These are phyloP conservation scores for Danio kyathit DNA, from an alignment of 2,797 vertebrate genomes.

Conservation along the genomic window DNA sequence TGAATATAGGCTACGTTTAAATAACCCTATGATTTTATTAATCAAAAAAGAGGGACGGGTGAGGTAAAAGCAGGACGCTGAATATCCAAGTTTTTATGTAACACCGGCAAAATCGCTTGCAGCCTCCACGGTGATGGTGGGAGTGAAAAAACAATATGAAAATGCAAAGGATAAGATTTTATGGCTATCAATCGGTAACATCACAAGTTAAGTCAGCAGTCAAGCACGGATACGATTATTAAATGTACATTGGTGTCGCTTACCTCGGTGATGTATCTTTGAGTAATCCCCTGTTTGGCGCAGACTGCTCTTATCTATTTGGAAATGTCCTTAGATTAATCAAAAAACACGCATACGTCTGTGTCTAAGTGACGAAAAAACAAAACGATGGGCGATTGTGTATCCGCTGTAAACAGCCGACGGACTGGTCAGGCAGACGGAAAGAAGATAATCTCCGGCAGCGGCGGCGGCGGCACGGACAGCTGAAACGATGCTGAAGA, in stretches of 20 bases:
- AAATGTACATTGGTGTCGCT: conserved; percentile 53
- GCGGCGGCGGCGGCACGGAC: conserved; percentile 21
- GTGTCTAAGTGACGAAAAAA: conserved; percentile 9
- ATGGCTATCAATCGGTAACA: conserved; percentile 17
- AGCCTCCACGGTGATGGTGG: conserved; percentile 12
- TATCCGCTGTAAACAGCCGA: conserved; percentile 22
- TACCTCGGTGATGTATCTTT: conserved; percentile 71
- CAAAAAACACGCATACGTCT: conserved; percentile 29
- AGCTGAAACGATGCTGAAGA: conserved; percentile 54
- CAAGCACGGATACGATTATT: neutral
- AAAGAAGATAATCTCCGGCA: conserved; percentile 35
- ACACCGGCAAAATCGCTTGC: conserved; percentile 49
- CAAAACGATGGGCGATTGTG: conserved; percentile 2
- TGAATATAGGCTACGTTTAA: conserved; percentile 22
- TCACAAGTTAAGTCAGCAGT: conserved; percentile 45
- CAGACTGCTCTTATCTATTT: conserved; percentile 38
- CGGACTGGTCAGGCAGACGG: neutral
- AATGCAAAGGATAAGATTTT: neutral
- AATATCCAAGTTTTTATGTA: conserved; percentile 72
- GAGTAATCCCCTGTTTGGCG: conserved; percentile 36
- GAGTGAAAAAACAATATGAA: conserved; percentile 30
- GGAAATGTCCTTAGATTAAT: conserved; percentile 24
- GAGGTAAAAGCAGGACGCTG: conserved; percentile 35
- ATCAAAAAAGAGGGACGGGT: conserved; percentile 34
- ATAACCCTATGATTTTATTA: conserved; percentile 6